Evolutionary conservation across 2,888 invertebrate genomes (phyloP), one percentile per base, ranked within the genome.

Genomic region (Pelosia muscerda): DNA sequence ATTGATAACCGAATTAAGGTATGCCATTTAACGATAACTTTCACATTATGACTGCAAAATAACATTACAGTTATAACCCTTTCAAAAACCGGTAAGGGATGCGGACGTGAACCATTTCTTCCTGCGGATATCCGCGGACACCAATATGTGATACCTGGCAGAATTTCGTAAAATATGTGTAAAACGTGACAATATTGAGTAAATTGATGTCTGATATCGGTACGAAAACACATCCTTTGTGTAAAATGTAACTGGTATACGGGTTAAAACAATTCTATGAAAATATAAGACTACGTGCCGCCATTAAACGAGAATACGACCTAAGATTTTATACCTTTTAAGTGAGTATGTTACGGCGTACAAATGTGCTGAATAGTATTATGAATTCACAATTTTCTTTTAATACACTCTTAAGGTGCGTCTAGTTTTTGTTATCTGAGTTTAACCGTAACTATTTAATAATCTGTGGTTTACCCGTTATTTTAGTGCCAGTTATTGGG

Each of bases 221-320:
- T 59, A 59, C 34, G 11, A n/a, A 26, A 25, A 61, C 31, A 53
- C 22, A 31, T 54, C 26, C 19, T 53, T 9, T 23, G 26, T 54
- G 23, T 54, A 49, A 62, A 53, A 62, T 49, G 62, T 62, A 34
- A 34, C 13, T 38, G 34, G 59, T 59, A 54, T 54, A 62, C 53
- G 28, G 53, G n/a, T 53, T 62, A 31, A 26, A 62, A 54, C 28
- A 53, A 31, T 54, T 62, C 31, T 53, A 31, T 22, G 10, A 10
- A 54, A 53, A 54, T 53, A 31, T 23, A 8, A 11, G 3, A 22
- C 26, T 11, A 55, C 42, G 64, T 56, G 22, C 9, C 34, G 19
- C 23, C 54, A 53, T 64, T 64, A 56, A 57, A 38, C 13, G 25
- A 2, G 49, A 63, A 63, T 55, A 23, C 63, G 28, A 22, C 19